A percentile compares a stretch with the other conserved stretches of the same genome.
phyloP scores from a whole-genome alignment of 2,113 vertebrate species.

The Etia nguti region DNA sequence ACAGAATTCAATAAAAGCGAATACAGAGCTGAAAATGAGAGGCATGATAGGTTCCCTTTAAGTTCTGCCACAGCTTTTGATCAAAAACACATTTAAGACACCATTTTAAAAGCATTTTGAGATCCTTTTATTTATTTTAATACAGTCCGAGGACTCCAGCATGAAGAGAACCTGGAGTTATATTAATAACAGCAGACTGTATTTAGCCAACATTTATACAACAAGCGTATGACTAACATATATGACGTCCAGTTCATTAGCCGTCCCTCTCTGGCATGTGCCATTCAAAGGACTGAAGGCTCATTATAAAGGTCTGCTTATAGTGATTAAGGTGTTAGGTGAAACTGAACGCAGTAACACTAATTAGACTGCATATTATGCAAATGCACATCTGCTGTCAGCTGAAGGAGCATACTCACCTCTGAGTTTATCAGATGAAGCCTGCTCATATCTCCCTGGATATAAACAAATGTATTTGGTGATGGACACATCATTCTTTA shows the following conservation, averaged over 20 bases:
- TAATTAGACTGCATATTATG: neutral
- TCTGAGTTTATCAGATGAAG: neutral
- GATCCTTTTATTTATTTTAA: neutral
- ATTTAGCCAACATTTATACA: neutral
- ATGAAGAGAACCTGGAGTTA: neutral
- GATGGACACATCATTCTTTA: neutral
- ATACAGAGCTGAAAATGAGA: neutral
- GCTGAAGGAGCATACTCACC: rapidly evolving
- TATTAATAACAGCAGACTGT: neutral
- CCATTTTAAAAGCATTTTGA: neutral
- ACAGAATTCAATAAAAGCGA: neutral
- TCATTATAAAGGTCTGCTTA: neutral
- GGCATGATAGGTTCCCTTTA: neutral
- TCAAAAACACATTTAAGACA: neutral
- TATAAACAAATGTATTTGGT: neutral
- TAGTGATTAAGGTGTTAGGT: neutral
- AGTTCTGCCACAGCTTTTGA: neutral
- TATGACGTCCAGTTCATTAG: neutral
- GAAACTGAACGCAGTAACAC: neutral
- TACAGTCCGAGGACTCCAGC: neutral
- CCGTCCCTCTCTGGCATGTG: neutral
- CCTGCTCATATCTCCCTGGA: neutral
- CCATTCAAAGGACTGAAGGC: neutral
- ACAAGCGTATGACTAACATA: neutral
- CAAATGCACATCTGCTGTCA: neutral